Evolutionary conservation across 2,797 vertebrate genomes (phyloP).

Genomic region (Aulostomus chinensis): DNA sequence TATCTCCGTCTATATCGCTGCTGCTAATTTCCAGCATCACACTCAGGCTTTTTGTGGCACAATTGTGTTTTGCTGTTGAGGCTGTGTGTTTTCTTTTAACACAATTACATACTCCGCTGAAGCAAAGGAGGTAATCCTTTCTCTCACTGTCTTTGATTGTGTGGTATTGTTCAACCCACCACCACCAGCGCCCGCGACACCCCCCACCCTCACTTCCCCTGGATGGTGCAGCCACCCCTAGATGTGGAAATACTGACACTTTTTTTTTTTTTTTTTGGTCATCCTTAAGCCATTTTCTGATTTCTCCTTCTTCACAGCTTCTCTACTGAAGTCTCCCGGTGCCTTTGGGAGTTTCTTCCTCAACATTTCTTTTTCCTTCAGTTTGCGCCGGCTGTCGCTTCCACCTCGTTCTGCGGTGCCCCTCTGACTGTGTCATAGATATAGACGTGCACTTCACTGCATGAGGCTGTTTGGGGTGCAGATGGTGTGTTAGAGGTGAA

Average conservation of each 20-base stretch:
- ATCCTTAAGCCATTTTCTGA: slow-evolving; percentile 12
- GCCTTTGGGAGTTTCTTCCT: slow-evolving; percentile 31
- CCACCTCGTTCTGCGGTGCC: slow-evolving; percentile 15
- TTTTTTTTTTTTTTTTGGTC: slow-evolving; percentile 8
- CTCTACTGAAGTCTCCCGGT: slow-evolving; percentile 7
- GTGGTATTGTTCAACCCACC: slow-evolving; percentile 58
- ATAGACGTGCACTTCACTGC: slow-evolving; percentile 32
- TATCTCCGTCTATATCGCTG: slow-evolving; percentile 66
- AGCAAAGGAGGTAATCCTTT: slow-evolving; percentile 74
- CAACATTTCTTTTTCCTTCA: slow-evolving; percentile 24
- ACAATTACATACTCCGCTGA: slow-evolving; percentile 79
- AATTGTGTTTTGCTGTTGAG: slow-evolving; percentile 67
- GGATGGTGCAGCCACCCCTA: slow-evolving; percentile 11
- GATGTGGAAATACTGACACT: slow-evolving; percentile 13
- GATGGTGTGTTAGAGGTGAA: slow-evolving; percentile 18
- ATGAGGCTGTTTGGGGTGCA: slow-evolving; percentile 34
- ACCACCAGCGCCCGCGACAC: too few relatives aligned
- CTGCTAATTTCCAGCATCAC: slow-evolving; percentile 56
- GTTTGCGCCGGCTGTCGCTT: slow-evolving; percentile 12
- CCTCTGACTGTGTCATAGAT: slow-evolving; percentile 30
- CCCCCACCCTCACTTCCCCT: slow-evolving; percentile 7
- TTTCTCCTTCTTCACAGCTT: slow-evolving; percentile 1
- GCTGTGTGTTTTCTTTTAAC: slow-evolving; percentile 30
- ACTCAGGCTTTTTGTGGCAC: slow-evolving; percentile 42
- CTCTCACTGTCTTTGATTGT: slow-evolving; percentile 65